phyloP scores from a whole-genome alignment of 2,797 vertebrate species.

The Sparidentex hasta region DNA sequence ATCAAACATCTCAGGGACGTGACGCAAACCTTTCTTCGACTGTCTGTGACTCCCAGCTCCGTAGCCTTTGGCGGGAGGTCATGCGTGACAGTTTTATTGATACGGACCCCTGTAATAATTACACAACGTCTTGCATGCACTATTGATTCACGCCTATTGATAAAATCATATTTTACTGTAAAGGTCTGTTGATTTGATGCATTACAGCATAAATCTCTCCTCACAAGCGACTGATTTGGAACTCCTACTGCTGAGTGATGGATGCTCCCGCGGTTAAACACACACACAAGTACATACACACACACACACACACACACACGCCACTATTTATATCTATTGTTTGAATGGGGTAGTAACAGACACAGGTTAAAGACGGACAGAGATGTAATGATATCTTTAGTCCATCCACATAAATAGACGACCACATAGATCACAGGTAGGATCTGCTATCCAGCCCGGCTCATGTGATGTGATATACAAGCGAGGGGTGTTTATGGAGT shows the following conservation, averaged over 20 bases:
- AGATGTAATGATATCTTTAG: conserved; percentile 76
- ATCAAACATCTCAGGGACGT: conserved; percentile 66
- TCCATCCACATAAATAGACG: conserved; percentile 67
- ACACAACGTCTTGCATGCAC: conserved; percentile 81
- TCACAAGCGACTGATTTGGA: conserved; percentile 73
- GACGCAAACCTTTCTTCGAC: conserved; percentile 60
- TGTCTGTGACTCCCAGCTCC: conserved; percentile 60
- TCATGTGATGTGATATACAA: conserved; percentile 77
- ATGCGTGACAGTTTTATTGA: conserved; percentile 86
- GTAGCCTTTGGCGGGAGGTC: conserved; percentile 74
- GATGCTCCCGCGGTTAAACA: conserved; percentile 73
- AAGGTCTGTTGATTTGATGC: conserved; percentile 84
- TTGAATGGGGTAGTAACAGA: conserved; percentile 65
- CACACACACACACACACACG: conserved; percentile 28
- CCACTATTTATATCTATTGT: conserved; percentile 71
- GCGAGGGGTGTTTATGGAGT: conserved; percentile 81
- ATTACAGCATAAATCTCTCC: conserved; percentile 81
- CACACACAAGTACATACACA: conserved; percentile 38
- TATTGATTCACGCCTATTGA: conserved; percentile 88
- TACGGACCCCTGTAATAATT: conserved; percentile 86
- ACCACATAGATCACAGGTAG: conserved; percentile 66
- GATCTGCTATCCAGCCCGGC: conserved; percentile 68
- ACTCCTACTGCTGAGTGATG: conserved; percentile 77
- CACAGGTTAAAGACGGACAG: conserved; percentile 75
- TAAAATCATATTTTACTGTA: conserved; percentile 89